Base-by-base conservation (phyloP, 2,797 vertebrate genomes). In the Sibirionetta formosa region DNA sequence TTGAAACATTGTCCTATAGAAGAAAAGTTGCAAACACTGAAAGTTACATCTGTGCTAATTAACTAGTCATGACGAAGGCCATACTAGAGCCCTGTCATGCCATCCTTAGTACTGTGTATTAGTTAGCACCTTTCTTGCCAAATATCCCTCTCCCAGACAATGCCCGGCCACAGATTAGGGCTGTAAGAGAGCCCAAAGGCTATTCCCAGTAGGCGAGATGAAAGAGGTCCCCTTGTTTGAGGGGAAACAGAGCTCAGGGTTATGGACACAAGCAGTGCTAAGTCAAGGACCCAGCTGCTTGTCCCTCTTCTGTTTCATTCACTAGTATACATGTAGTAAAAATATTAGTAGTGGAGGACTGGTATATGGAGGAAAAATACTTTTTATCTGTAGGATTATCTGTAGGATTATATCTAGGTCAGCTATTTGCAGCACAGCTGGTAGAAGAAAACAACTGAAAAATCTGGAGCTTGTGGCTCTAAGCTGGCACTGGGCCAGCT, bases 191-290 rank as follows among this genome's bases (percentile, higher is more conserved):
- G 12, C 10, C 31, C 19, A 65, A 42, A 23, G 23, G 36, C 35
- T 83, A 15, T 23, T 65, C 38, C 44, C 36, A 50, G 22, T 26
- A 69, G 66, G 7, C 0, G 0, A 0, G 1, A 75, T 0, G 8
- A 22, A 54, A 79, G 17, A 70, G 7, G 14, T 12, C 22, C 31
- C 70, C 12, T n/a, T 75, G 19, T 50, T 35, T 58, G 46, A 80
- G 42, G 4, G 58, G 79, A 85, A 94, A 33, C 17, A 54, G 70
- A 35, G 14, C 31, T 90, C 0, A 0, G 54, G 27, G 1, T 0
- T 57, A 22, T 33, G 31, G 24, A 77, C 18, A 40, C 17, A 70
- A 61, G 50, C 27, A 86, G 33, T 23, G 38, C 13, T 29, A 70
- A 63, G 50, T 24, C 33, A 36, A 2, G 0, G 38, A 81, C 7